Evolutionary conservation across 2,113 vertebrate genomes (phyloP), one percentile per base, ranked within the genome.

Genomic region (Calonectris borealis): DNA sequence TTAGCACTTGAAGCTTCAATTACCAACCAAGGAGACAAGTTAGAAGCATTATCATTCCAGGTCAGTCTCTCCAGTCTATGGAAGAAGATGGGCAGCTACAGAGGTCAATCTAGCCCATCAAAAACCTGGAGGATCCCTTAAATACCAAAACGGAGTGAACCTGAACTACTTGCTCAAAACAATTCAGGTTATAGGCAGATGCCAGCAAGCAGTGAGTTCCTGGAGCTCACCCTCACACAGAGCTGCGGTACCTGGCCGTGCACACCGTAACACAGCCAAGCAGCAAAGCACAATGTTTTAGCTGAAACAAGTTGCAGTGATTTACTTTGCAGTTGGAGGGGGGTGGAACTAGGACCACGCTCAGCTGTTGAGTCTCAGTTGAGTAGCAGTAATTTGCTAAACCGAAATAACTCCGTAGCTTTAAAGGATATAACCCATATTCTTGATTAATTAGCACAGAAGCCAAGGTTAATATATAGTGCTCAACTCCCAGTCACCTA

Each of bases 371-470:
- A 86, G 94, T 80, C 95, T 90, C 94, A 90, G 83, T 83, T 86
- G 94, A 94, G 88, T 88, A 88, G 91, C 93, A 84, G 72, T 54
- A 91, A 95, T 96, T 91, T 92, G 38, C 72, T 71, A 38, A 86
- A 86, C 80, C 3, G 3, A 97, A 96, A 96, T 89, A 86, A 89
- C 84, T 89, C 52, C 0, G 0, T 6, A 61, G 77, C 44, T 93
- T 69, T 83, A 90, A 93, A 91, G n/a, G 78, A 29, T 62, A 71
- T 76, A 94, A 97, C 91, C 96, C 93, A 83, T 72, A 90, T 94
- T 87, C 73, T 61, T 17, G 57, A 72, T 61, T 96, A 96, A 95
- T 93, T 96, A 95, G 93, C 87, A 76, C 86, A 66, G 81, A 75
- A 83, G 79, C 21, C 83, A 92, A 96, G 96, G 94, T 96, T 88